Conservation (phyloP, 2,888 invertebrate genomes). For the Argyresthia goedartella region DNA sequence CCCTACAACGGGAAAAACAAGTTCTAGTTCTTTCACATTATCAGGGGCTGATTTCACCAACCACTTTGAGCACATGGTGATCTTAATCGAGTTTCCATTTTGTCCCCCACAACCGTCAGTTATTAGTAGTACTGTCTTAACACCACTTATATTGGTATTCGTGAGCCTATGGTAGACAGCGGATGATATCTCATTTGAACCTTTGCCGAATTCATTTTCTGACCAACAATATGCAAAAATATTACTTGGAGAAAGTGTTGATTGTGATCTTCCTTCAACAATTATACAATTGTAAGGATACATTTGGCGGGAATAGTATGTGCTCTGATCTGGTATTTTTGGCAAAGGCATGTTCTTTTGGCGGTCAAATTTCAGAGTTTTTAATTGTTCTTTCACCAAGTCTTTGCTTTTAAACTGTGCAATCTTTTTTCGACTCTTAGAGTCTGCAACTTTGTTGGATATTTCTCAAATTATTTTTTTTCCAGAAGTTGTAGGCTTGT, state of each 20-base stretch:
- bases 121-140: constrained; percentile 17
- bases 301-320: constrained; percentile 22
- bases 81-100: constrained; percentile 21
- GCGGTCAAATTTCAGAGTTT: constrained; percentile 26
- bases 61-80: constrained; percentile 20
- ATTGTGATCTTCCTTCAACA: constrained; percentile 15
- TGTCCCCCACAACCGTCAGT: constrained; percentile 25
- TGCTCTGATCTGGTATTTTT: constrained; percentile 22
- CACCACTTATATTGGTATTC: constrained; percentile 3
- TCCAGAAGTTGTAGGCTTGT: too few relatives aligned
- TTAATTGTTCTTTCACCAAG: too few relatives aligned
- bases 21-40: too few relatives aligned
- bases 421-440: too few relatives aligned
- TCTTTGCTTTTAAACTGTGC: too few relatives aligned
- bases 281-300: constrained; percentile 22
- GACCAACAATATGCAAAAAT: constrained; percentile 22
- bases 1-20: too few relatives aligned
- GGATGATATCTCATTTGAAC: constrained; percentile 24
- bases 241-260: constrained; percentile 13
- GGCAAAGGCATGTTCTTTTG: constrained; percentile 24
- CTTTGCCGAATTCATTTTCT: constrained; percentile 22
- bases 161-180: constrained; percentile 16
- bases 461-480: too few relatives aligned
- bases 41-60: too few relatives aligned
- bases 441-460: too few relatives aligned